phyloP scores from a whole-genome alignment of 1,140 invertebrate genomes.

The Aphelenchoides fujianensis region DNA sequence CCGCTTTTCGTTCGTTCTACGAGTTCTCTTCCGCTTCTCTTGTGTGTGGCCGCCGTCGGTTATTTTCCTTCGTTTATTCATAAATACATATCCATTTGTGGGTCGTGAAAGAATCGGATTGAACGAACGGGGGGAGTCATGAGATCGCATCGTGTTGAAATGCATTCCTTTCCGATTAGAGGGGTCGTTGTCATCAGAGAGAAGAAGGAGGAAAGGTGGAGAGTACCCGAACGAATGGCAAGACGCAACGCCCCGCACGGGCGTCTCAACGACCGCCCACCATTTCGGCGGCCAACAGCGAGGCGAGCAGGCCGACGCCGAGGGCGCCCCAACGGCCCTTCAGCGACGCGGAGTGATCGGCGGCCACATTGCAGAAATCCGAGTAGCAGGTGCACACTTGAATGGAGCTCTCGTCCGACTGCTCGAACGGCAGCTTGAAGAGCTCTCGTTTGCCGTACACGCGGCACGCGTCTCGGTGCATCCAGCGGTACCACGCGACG shows the following conservation, averaged over 20 bases:
- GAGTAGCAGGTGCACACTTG: conserved; percentile 46
- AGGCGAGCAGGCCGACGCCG: not conserved
- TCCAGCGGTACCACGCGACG: conserved; percentile 46
- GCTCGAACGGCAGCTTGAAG: conserved; percentile 36
- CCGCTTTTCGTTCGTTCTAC: not conserved
- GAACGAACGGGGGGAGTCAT: not conserved
- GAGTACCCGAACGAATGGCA: not conserved
- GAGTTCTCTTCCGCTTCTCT: no score
- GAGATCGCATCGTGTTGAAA: not conserved
- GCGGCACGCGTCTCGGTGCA: conserved; percentile 39
- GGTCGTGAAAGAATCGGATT: no score
- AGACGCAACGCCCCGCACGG: not conserved
- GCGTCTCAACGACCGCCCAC: not conserved
- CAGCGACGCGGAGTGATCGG: not conserved
- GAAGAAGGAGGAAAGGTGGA: not conserved
- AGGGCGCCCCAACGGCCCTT: not conserved
- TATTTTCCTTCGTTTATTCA: conserved; percentile 10
- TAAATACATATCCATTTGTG: conserved; percentile 5
- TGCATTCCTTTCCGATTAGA: not conserved
- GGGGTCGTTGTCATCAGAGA: not conserved
- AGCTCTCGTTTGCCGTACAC: conserved; percentile 41
- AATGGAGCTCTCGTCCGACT: conserved; percentile 32
- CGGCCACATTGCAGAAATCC: conserved; percentile 39
- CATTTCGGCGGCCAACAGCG: not conserved
- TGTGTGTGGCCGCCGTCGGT: not conserved